These are phyloP conservation scores for Dinomys branickii DNA, from an alignment of 2,113 vertebrate species.

Conservation along the genomic window DNA sequence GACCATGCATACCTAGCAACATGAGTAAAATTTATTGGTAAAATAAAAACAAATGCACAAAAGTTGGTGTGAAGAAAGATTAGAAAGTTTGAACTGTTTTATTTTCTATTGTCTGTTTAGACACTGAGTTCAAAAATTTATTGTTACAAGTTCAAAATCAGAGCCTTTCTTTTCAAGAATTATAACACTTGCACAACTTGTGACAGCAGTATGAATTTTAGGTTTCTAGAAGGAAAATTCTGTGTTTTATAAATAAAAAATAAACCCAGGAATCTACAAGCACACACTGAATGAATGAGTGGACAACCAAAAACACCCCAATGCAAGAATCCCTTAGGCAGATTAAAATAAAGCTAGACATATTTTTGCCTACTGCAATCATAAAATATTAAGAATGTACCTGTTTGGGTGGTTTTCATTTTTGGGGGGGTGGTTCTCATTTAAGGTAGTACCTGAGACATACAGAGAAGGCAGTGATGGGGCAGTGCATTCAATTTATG, in stretches of 20 bases:
- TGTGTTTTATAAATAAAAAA: neutral
- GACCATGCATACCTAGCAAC: neutral
- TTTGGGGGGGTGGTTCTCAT: neutral
- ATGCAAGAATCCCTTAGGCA: neutral
- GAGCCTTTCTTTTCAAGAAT: neutral
- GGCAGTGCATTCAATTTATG: neutral
- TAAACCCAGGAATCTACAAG: neutral
- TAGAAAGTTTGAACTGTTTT: neutral
- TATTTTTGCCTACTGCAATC: neutral
- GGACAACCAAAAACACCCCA: neutral
- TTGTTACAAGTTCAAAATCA: neutral
- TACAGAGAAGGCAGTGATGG: neutral
- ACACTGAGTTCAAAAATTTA: neutral
- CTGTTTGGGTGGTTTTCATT: neutral
- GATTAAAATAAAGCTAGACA: neutral
- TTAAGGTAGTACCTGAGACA: neutral
- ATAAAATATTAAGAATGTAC: neutral
- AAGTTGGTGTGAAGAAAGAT: neutral
- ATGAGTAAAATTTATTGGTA: neutral
- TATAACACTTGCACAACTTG: neutral
- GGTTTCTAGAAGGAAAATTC: neutral
- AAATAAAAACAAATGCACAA: conserved; percentile 6
- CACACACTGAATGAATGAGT: neutral
- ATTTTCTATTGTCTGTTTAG: neutral
- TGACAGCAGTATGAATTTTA: neutral